Base-by-base conservation (phyloP, 2,797 vertebrate genomes). In the Apogon talboti region DNA sequence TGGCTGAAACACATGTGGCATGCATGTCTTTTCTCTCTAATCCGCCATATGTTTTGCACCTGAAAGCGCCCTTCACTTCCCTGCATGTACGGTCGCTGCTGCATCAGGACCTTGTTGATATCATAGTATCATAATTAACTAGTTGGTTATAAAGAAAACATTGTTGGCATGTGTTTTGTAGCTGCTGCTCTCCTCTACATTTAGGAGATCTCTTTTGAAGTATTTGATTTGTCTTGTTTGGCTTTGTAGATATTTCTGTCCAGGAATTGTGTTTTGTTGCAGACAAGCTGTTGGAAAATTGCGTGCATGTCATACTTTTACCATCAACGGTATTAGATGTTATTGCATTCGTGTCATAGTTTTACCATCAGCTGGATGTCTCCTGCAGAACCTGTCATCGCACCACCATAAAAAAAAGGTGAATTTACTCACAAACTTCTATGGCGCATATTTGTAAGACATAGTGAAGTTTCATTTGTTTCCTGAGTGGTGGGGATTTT, bases 21-120 rank as follows among this genome's bases (percentile, higher is more conserved):
- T 40, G 69, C 66, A 51, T 71, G 69, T 79, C 73, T 69, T 42
- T 75, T 48, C 35, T 1, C 41, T 55, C 51, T 59, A 56, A 68
- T 55, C 37, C 7, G 6, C 37, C 89, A 91, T 66, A 14, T 91
- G 90, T 83, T 89, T 43, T 59, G 79, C 91, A 90, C 81, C 79
- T 92, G 84, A 90, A 81, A 49, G 54, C 51, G n/a, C n/a, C 49
- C 45, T 54, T 9, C 41, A 35, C 55, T 63, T 69, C 49, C 43
- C 45, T 10, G 18, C 38, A 46, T 54, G 19, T 24, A 40, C 4
- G 37, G 55, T 9, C n/a, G 41, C 54, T 65, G 65, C 41, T 41
- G 46, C 35, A n/a, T 11, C 69, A 46, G 73, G 52, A 8, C 61
- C 62, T 66, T 61, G 73, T 18, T 72, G 58, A 83, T 71, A 82